Percentiles rank a stretch among this genome's conserved stretches.
Evolutionary conservation across 2,797 vertebrate genomes (phyloP).

Genomic region (Alosa sapidissima): DNA sequence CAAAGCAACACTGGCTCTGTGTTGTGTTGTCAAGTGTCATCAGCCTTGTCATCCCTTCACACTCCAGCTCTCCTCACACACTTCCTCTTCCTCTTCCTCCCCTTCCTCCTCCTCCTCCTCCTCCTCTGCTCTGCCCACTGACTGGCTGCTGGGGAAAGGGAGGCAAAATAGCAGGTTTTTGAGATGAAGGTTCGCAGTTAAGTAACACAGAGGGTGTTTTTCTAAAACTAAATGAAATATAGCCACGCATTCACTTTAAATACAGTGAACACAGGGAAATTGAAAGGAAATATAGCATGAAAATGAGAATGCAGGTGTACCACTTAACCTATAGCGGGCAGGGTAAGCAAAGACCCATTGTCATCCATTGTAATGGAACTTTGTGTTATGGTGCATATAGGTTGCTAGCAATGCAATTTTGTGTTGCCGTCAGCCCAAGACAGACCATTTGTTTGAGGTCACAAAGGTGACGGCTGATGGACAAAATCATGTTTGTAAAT

Average conservation of each 20-base stretch:
- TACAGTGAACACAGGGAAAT: too few relatives aligned
- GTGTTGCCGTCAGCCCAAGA: neutral
- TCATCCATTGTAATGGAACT: neutral
- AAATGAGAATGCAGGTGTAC: neutral
- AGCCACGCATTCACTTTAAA: too few relatives aligned
- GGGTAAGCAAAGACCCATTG: too few relatives aligned
- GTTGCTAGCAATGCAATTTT: neutral
- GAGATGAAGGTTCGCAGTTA: neutral
- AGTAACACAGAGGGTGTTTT: neutral
- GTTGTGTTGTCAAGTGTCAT: neutral
- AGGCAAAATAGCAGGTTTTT: neutral
- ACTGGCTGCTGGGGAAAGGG: neutral
- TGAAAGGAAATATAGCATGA: neutral
- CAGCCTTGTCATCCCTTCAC: neutral
- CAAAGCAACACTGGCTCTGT: neutral
- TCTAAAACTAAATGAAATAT: neutral
- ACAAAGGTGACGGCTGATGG: neutral
- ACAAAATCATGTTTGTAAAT: neutral
- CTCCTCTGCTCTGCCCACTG: constrained; percentile 26
- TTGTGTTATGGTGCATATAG: neutral
- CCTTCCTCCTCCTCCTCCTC: neutral
- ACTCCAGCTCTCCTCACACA: neutral
- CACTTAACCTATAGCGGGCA: neutral
- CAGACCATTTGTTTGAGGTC: neutral
- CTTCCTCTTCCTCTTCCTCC: neutral